Base-by-base conservation (phyloP, 2,888 invertebrate genomes). In the Epistrophe eligans region DNA sequence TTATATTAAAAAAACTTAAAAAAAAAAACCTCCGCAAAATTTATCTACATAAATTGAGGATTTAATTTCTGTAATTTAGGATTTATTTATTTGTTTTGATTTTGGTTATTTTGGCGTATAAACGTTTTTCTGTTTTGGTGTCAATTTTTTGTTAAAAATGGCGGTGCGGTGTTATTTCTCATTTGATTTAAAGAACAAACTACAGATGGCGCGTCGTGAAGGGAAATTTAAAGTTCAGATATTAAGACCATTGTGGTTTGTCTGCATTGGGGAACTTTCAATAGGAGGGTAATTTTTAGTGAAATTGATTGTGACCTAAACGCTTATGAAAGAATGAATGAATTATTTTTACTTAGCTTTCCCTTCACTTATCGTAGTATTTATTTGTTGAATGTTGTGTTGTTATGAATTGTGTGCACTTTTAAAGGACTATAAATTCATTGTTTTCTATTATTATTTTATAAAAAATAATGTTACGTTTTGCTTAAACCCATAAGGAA, bases 101-200 rank as follows among this genome's bases (percentile, higher is more conserved):
- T 62, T 60, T 60, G 2, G 15, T 40, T 43, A 15, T 60, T 32
- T 60, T 17, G 17, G 17, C 10, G 40, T 60, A 43, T 55, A 55
- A 32, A 55, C 55, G 28, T 32, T 55, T 55, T 0, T 55, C 55
- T 55, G 52, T 55, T 62, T 40, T 62, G 40, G 11, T 62, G 62
- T 62, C 62, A 62, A 62, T 15, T 19, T 50, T 62, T 19, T 62
- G 11, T 24, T 58, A 62, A 62, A 62, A 62, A 62, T 62, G 62
- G 62, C 43, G 40, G 24, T 11, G 24, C 24, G 24, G 4, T 8
- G 4, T 2, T 17, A 3, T 24, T 40, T 62, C 0, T 38, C 1
- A 7, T 19, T 62, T 43, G 24, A 0, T 62, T 19, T n/a, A 35
- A 24, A 24, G 62, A 62, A 62, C 9, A 24, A 15, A 15, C 0